phyloP scores from a whole-genome alignment of 2,888 invertebrate genomes.

The Cepaea hortensis region DNA sequence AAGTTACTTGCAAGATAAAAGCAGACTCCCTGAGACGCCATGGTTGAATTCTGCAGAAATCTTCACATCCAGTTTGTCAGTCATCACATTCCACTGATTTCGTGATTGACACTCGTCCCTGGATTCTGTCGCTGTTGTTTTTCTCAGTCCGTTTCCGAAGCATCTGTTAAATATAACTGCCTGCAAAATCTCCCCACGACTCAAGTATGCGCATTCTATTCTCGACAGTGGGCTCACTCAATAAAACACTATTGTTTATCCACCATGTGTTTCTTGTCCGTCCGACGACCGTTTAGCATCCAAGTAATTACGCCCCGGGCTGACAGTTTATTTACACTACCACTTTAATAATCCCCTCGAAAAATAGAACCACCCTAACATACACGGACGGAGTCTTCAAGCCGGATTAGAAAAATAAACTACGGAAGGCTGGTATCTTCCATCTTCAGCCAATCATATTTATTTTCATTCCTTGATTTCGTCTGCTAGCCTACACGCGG shows the following conservation, averaged over 20 bases:
- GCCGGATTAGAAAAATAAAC: constrained; percentile 29
- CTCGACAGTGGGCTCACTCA: not conserved
- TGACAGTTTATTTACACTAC: constrained; percentile 45
- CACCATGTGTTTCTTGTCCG: constrained; percentile 43
- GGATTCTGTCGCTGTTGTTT: not conserved
- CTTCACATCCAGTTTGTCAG: not conserved
- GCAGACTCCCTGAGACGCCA: not conserved
- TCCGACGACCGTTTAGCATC: constrained; percentile 34
- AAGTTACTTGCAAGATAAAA: not conserved
- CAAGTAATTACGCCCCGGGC: constrained; percentile 37
- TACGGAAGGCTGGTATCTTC: constrained; percentile 13
- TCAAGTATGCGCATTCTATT: not conserved
- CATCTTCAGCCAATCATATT: constrained; percentile 41
- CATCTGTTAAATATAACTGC: constrained; percentile 23
- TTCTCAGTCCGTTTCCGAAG: not conserved
- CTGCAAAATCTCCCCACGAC: not conserved
- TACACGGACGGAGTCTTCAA: not conserved
- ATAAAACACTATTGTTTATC: constrained; percentile 35
- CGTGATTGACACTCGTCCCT: constrained; percentile 2
- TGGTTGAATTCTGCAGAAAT: not conserved
- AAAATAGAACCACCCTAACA: constrained; percentile 43
- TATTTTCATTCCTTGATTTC: constrained; percentile 39
- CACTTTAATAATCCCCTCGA: constrained; percentile 44
- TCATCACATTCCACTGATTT: not conserved
- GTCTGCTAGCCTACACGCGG: constrained; percentile 10